These are phyloP conservation scores for Drosophila pectinifera DNA, from an alignment of 1,140 invertebrate species.

Conservation along the genomic window DNA sequence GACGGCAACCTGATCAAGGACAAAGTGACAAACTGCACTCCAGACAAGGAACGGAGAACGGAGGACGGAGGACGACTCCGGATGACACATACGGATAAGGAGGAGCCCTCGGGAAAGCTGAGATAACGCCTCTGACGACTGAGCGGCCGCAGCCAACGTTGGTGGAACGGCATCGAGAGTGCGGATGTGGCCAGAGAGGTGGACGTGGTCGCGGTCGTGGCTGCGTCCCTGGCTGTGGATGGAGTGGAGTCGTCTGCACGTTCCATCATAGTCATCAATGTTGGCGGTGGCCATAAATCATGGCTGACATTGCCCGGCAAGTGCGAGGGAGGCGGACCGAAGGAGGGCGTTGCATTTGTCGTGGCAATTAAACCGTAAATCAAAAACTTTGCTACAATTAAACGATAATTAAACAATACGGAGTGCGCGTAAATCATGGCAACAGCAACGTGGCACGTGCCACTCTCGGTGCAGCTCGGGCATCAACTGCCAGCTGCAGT, in stretches of 20 bases:
- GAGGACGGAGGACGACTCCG: conserved; percentile 12
- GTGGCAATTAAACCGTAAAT: conserved; percentile 82
- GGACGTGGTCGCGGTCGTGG: conserved; percentile 9
- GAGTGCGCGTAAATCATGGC: conserved; percentile 71
- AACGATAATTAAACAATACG: conserved; percentile 81
- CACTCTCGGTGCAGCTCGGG: conserved; percentile 39
- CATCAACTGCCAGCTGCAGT: conserved; percentile 19
- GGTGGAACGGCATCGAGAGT: conserved; percentile 22
- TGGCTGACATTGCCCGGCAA: conserved; percentile 28
- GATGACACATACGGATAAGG: conserved; percentile 74
- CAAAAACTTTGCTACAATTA: conserved; percentile 81
- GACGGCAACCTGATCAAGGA: conserved; percentile 68
- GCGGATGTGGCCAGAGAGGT: conserved; percentile 12
- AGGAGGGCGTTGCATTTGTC: conserved; percentile 60
- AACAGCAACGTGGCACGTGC: conserved; percentile 40
- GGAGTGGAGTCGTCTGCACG: conserved; percentile 47
- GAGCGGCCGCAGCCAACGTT: conserved; percentile 46
- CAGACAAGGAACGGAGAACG: neutral
- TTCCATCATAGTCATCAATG: conserved; percentile 74
- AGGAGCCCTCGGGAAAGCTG: conserved; percentile 84
- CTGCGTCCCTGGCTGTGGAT: conserved; percentile 23
- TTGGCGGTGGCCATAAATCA: conserved; percentile 66
- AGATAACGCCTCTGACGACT: conserved; percentile 81
- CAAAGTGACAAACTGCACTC: conserved; percentile 28
- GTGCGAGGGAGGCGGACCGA: conserved; percentile 2